Evolutionary conservation across 2,113 vertebrate genomes (phyloP), one percentile per base, ranked within the genome.

Genomic region (Seriola dumerili): DNA sequence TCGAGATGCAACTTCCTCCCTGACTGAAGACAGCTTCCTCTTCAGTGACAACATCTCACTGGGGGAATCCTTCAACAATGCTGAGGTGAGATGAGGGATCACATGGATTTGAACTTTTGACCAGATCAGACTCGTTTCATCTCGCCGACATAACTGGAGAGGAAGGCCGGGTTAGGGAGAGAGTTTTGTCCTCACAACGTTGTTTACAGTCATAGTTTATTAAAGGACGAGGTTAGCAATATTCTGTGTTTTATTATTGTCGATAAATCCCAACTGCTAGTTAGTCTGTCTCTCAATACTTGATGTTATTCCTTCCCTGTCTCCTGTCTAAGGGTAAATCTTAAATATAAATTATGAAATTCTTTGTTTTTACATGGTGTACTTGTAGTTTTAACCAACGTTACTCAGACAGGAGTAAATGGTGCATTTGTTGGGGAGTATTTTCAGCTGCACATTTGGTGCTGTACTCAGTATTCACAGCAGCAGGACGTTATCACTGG

Each of bases 1-100:
- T 21, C 95, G 91, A 70, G 97, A 98, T 4, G 66, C 93, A 44
- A 75, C 81, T 6, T 89, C 92, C 38, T 92, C 90, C 19, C 50
- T 94, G 19, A 80, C 78, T 5, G 95, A 96, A 59, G 95, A 96
- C 88, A 92, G 80, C 8, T 64, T 93, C 79, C 81, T 94, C 54
- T 97, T 97, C 48, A 84, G 88, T 1, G 93, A 97, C 74, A 97
- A 97, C 91, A 92, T 97, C 75, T 97, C 96, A 2, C 90, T 97
- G 44, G 95, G 94, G 42, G 96, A 96, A 76, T 96, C 94, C 19
- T 95, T 96, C 89, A 97, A 96, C 94, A 96, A 90, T 58, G 88
- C 92, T 75, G 97, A 98, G 96, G 98, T 99, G 93, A 96, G 95
- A 34, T 2, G 5, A 9, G 12, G 1, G n/a, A 19, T 57, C 50